A percentile compares a stretch with the other conserved stretches of the same genome.
Conservation (phyloP, 2,888 invertebrate genomes). For the Drosophila fulvimacula region DNA sequence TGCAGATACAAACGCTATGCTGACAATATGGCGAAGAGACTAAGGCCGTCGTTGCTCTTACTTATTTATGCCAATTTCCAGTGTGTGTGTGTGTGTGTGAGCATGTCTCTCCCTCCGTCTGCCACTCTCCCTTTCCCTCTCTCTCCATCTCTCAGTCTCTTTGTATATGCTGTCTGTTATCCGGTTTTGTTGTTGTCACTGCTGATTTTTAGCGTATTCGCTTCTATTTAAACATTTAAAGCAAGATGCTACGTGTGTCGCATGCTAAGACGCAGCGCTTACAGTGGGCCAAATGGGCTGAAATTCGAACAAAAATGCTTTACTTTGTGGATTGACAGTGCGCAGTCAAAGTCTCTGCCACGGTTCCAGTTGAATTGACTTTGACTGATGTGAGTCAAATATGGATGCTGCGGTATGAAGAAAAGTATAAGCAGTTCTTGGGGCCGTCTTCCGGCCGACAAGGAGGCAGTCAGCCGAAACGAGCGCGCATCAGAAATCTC, state of each 20-base stretch:
- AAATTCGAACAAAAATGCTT: not conserved
- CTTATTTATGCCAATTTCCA: conserved; percentile 78
- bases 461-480: not conserved
- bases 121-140: conserved; percentile 4
- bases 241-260: conserved; percentile 67
- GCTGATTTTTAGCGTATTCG: conserved; percentile 67
- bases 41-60: conserved; percentile 58
- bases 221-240: conserved; percentile 75
- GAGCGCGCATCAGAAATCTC: conserved; percentile 52
- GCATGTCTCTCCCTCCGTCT: conserved; percentile 21
- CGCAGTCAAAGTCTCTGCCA: conserved; percentile 2
- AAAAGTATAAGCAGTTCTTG: not conserved
- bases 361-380: conserved; percentile 22
- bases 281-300: conserved; percentile 21
- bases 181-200: conserved; percentile 39
- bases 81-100: conserved; percentile 24
- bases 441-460: conserved; percentile 17
- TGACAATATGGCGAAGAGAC: conserved; percentile 68
- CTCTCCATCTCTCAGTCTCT: conserved; percentile 17
- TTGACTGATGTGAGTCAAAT: conserved; percentile 42
- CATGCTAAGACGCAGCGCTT: conserved; percentile 41
- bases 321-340: not conserved
- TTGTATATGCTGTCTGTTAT: conserved; percentile 38
- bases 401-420: conserved; percentile 11
- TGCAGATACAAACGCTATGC: conserved; percentile 44